Percentiles rank a stretch among this genome's conserved stretches.
These are phyloP conservation scores for Autographa pulchrina DNA, from an alignment of 2,888 invertebrate species.

Conservation along the genomic window DNA sequence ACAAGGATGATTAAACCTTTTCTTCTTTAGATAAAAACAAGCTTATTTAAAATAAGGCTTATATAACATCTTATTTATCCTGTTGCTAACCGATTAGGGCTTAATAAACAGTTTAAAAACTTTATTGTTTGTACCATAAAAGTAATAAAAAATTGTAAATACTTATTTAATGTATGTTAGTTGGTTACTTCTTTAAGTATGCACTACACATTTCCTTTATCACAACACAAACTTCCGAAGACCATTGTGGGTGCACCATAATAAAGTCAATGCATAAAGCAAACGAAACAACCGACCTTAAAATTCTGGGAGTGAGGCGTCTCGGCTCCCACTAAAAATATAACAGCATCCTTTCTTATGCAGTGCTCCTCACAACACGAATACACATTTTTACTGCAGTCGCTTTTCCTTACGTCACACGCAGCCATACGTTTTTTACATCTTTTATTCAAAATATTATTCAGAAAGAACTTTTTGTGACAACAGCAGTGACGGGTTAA, in stretches of 20 bases:
- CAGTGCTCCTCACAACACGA: slow-evolving; percentile 64
- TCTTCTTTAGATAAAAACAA: not conserved
- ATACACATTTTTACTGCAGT: slow-evolving; percentile 69
- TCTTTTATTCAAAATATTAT: slow-evolving; percentile 36
- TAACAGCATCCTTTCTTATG: slow-evolving; percentile 72
- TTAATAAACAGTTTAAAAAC: too few relatives aligned
- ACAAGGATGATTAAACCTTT: not conserved
- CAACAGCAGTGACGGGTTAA: slow-evolving; percentile 9
- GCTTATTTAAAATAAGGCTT: not conserved
- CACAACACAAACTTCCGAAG: not conserved
- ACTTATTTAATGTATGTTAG: too few relatives aligned
- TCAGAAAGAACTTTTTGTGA: slow-evolving; percentile 38
- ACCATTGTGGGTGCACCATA: slow-evolving; percentile 10
- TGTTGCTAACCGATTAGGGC: too few relatives aligned
- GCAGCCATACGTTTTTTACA: slow-evolving; percentile 64
- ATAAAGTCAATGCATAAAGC: slow-evolving; percentile 66
- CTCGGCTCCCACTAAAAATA: slow-evolving; percentile 65
- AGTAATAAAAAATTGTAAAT: too few relatives aligned
- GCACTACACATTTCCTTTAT: not conserved
- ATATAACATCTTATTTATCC: too few relatives aligned
- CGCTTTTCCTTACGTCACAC: slow-evolving; percentile 67
- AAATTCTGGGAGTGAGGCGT: slow-evolving; percentile 64
- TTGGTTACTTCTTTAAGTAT: too few relatives aligned
- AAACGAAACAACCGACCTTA: slow-evolving; percentile 67
- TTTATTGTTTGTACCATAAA: too few relatives aligned